Percentiles rank a stretch among this genome's conserved stretches.
Conservation (phyloP, 2,113 vertebrate species). For the Lamprotornis superbus region DNA sequence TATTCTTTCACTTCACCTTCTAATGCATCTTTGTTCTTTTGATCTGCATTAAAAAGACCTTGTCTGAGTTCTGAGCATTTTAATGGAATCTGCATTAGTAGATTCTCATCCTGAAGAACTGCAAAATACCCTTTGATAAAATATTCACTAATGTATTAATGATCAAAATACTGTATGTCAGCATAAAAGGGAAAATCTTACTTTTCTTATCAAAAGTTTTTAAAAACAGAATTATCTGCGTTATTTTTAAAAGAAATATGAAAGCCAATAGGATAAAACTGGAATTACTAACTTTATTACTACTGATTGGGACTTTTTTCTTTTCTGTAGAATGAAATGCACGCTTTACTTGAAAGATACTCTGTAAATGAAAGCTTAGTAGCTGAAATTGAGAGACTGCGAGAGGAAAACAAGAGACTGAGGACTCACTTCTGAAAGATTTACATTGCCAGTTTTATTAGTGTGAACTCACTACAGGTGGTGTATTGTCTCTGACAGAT, state of each 20-base stretch:
- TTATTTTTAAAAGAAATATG: conserved; percentile 16
- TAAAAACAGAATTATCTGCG: not conserved
- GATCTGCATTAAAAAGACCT: conserved; percentile 29
- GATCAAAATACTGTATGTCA: conserved; percentile 33
- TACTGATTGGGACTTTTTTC: not conserved
- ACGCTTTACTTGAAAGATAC: conserved; percentile 87
- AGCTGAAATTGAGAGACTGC: conserved; percentile 91
- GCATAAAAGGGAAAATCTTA: not conserved
- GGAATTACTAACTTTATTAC: not conserved
- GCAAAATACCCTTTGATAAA: conserved; percentile 55
- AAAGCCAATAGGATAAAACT: not conserved
- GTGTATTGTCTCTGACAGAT: not conserved
- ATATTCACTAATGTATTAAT: conserved; percentile 52
- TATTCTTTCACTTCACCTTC: not conserved
- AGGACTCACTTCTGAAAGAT: conserved; percentile 85
- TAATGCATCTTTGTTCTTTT: conserved; percentile 47
- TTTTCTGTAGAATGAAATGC: conserved; percentile 89
- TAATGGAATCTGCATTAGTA: conserved; percentile 26
- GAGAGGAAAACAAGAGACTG: conserved; percentile 91
- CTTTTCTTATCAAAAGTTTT: conserved; percentile 1
- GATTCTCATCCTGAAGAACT: not conserved
- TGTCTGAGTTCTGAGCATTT: not conserved
- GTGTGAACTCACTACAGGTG: not conserved
- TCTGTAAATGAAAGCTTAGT: conserved; percentile 93
- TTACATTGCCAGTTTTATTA: not conserved